Base-by-base conservation (phyloP, 2,888 invertebrate species). In the Chironomus riparius region DNA sequence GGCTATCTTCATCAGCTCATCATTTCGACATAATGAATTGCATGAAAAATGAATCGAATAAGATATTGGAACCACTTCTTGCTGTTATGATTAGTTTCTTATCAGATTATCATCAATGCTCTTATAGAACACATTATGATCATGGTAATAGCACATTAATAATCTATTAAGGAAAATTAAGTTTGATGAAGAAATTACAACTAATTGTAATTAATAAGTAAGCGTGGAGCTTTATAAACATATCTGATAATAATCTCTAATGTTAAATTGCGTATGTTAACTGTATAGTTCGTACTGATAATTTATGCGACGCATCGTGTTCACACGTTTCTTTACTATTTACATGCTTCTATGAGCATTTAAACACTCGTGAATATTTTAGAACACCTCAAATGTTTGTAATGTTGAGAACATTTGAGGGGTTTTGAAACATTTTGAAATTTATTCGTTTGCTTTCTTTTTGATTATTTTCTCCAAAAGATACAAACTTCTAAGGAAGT, bases 1-100 rank as follows among this genome's bases (percentile, higher is more conserved):
- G 68, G 68, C 5, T 38, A 28, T 68, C 68, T 28, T 68, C 68
- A 68, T 68, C 68, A 15, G 24, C 38, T 28, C 68, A 68, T 68
- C 68, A 68, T 13, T 38, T 15, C n/a, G 56, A 56, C 56, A 56
- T 56, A 56, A 56, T 56, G 56, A 56, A 18, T 15, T 56, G 56
- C 56, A 56, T 56, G 56, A 56, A 56, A 56, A 56, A 56, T 56
- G 56, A 56, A 18, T 56, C 56, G 4, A 10, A 38, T 10, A 10
- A 10, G 10, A 38, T 38, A 38, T 38, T 38, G 38, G 38, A 38
- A 56, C 7, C 2, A 38, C 10, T 38, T 38, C 38, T 38, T 38
- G 38, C 38, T 38, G 38, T 38, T 38, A 38, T 38, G 38, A 38
- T 38, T 38, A 38, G 38, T 38, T 38, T 38, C 38, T 38, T 7